Base-by-base conservation (phyloP, 2,113 vertebrate species). In the Tinamus guttatus region DNA sequence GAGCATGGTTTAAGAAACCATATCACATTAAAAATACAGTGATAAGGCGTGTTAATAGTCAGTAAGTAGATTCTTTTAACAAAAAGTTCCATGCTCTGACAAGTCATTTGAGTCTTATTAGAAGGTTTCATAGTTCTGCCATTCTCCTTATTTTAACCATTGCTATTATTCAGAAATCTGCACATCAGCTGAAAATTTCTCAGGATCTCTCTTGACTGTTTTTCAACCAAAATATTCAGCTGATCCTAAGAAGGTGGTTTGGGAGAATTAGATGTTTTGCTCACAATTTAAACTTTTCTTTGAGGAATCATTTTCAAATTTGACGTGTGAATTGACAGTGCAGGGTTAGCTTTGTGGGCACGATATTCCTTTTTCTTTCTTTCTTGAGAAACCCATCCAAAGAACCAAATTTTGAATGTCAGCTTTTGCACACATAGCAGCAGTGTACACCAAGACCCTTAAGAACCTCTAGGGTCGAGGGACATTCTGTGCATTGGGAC, bases 1-100 rank as follows among this genome's bases (percentile, higher is more conserved):
- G n/a, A 38, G 27, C 90, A 47, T 91, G 88, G 54, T 27, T 96
- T 95, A 97, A 88, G 91, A 96, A 96, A 49, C 81, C 51, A 13
- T 91, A 76, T 87, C 78, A 58, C 75, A 92, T 93, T 91, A 84
- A 92, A 95, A 92, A 71, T 89, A 68, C 30, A 81, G 87, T 74
- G 87, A 89, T 93, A 96, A 79, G 89, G 60, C 75, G 84, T 95
- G 22, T 40, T 95, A 94, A 92, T 92, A 88, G 87, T 70, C 43
- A 83, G 52, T 89, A 58, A 94, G 18, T 49, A 85, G 81, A 89
- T 95, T 89, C 51, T 80, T 87, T 81, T 83, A 45, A 65, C n/a
- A 76, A 75, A 81, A 81, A 45, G n/a, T 5, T 62, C 30, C 27
- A 32, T 74, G 24, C 30, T 94, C 76, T 58, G 67, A 43, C 54